Percentiles rank a stretch among this genome's conserved stretches.
These are phyloP conservation scores for Scomberomorus guttatus DNA, from an alignment of 2,797 vertebrate species.

Conservation along the genomic window DNA sequence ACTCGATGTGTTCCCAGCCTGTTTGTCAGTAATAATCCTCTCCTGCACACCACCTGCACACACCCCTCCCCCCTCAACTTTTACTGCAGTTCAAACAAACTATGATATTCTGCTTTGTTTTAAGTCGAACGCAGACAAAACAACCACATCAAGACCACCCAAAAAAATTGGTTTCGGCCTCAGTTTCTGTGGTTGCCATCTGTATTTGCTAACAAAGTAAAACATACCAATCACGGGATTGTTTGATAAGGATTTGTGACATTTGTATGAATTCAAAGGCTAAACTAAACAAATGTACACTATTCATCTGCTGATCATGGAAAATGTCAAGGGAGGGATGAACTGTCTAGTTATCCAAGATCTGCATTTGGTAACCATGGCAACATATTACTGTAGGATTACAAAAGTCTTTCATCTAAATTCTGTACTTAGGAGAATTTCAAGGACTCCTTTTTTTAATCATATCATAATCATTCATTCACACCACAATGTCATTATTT, in stretches of 20 bases:
- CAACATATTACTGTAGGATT: conserved; percentile 4
- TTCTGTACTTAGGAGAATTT: neutral
- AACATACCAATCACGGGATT: neutral
- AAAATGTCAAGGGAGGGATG: neutral
- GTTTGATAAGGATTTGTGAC: neutral
- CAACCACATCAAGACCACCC: neutral
- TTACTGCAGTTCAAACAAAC: neutral
- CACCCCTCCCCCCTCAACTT: neutral
- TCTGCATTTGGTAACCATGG: conserved; percentile 13
- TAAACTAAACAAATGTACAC: neutral
- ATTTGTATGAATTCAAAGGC: neutral
- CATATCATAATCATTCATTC: conserved; percentile 2
- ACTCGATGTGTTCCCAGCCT: conserved; percentile 22
- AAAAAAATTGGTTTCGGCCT: no score
- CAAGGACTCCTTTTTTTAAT: neutral
- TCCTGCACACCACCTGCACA: neutral
- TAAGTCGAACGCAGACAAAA: neutral
- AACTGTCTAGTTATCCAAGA: neutral
- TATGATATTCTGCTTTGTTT: neutral
- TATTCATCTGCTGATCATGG: neutral
- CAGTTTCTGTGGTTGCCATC: no score
- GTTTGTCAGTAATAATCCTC: conserved; percentile 6
- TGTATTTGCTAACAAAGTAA: neutral
- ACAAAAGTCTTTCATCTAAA: neutral
- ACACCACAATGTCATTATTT: conserved; percentile 5